Conservation (phyloP, 2,797 vertebrate genomes). For the Ispidina picta region DNA sequence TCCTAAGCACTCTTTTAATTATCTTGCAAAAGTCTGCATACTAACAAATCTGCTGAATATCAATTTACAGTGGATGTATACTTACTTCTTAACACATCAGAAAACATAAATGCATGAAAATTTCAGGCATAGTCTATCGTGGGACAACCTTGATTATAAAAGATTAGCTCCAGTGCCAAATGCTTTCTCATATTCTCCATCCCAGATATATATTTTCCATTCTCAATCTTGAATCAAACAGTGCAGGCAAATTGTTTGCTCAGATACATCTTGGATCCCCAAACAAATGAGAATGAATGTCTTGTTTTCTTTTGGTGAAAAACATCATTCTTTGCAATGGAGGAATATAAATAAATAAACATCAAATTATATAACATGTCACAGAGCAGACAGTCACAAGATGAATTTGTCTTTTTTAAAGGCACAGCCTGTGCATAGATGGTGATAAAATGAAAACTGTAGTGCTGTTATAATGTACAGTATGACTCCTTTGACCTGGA, state of each 20-base stretch:
- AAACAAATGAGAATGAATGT: slow-evolving; percentile 42
- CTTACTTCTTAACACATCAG: slow-evolving; percentile 21
- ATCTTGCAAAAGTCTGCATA: slow-evolving; percentile 43
- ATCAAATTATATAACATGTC: slow-evolving; percentile 44
- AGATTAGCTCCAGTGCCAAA: background rate
- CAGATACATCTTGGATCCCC: slow-evolving; percentile 15
- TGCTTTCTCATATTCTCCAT: slow-evolving; percentile 9
- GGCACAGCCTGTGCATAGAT: slow-evolving; percentile 12
- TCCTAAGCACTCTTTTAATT: background rate
- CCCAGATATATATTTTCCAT: slow-evolving; percentile 7
- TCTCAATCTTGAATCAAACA: slow-evolving; percentile 32
- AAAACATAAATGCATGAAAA: slow-evolving; percentile 35
- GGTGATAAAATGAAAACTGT: slow-evolving; percentile 31
- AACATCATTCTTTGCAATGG: slow-evolving; percentile 38
- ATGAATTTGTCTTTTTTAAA: slow-evolving; percentile 58
- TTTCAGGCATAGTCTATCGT: slow-evolving; percentile 20
- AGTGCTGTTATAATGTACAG: slow-evolving; percentile 21
- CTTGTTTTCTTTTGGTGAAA: slow-evolving; percentile 44
- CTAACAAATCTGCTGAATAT: slow-evolving; percentile 54
- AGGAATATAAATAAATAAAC: slow-evolving; percentile 60
- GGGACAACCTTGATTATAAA: background rate
- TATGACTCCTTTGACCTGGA: slow-evolving; percentile 60
- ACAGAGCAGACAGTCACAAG: slow-evolving; percentile 40
- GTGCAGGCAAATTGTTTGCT: background rate
- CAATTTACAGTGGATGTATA: slow-evolving; percentile 14